A percentile compares a stretch with the other conserved stretches of the same genome.
phyloP scores from a whole-genome alignment of 1,140 invertebrate species.

The Melipona quadrifasciata region DNA sequence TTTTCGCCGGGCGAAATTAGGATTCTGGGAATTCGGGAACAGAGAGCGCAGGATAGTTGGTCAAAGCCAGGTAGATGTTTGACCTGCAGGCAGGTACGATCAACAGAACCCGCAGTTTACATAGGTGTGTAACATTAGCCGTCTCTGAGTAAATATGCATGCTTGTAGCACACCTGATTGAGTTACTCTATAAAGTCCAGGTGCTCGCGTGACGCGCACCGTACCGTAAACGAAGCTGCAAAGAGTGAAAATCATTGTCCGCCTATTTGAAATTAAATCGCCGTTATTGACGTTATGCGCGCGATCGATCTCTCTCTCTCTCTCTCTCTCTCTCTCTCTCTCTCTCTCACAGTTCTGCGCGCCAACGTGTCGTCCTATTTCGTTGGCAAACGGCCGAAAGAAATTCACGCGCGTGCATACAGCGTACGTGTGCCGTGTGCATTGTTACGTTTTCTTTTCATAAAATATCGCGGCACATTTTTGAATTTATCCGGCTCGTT shows the following conservation, averaged over 20 bases:
- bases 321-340: too few relatives aligned
- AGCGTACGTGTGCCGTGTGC: too few relatives aligned
- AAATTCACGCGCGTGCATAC: too few relatives aligned
- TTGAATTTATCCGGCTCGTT: neutral
- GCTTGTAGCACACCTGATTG: constrained; percentile 61
- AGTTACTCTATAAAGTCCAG: constrained; percentile 37
- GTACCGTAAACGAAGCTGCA: constrained; percentile 54
- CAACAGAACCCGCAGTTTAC: constrained; percentile 62
- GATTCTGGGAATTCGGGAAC: constrained; percentile 40
- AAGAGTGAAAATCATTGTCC: constrained; percentile 64
- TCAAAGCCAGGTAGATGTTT: constrained; percentile 73
- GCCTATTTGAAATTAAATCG: neutral
- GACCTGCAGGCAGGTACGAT: constrained; percentile 66
- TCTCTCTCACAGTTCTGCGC: too few relatives aligned
- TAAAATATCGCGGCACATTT: neutral
- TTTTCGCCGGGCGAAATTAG: constrained; percentile 49
- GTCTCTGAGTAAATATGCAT: constrained; percentile 71
- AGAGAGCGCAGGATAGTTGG: constrained; percentile 48
- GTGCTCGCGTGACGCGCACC: constrained; percentile 66
- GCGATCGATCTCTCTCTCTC: constrained; percentile 26
- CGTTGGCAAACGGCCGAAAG: too few relatives aligned
- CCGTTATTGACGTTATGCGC: neutral
- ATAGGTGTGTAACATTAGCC: constrained; percentile 70
- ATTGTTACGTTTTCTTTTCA: neutral
- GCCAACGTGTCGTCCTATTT: too few relatives aligned